Evolutionary conservation across 30 jellyfish, hydroid and myxozoan species (phyloP).

Genomic region (Clytia hemisphaerica): DNA sequence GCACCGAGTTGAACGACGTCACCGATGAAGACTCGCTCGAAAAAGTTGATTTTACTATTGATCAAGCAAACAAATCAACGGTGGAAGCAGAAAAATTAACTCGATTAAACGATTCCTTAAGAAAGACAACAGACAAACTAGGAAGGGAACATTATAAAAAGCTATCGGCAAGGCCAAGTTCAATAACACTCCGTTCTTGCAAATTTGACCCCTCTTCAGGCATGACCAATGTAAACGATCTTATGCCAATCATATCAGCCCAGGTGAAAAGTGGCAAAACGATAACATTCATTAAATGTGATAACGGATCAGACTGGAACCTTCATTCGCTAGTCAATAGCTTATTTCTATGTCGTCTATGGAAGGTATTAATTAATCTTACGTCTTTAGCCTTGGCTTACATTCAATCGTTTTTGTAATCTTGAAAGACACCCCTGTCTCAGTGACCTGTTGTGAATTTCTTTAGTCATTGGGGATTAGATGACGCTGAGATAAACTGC

Average conservation of each 20-base stretch:
- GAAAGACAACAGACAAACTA: not conserved
- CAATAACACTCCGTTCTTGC: constrained; percentile 1
- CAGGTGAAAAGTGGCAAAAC: not conserved
- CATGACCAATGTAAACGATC: not conserved
- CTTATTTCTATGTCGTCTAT: not conserved
- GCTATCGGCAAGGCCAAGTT: constrained; percentile 21
- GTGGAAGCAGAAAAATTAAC: no score
- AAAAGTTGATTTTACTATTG: not conserved
- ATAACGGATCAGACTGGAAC: constrained; percentile 1
- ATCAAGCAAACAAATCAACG: no score
- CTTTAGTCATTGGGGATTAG: no score
- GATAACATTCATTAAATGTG: not conserved
- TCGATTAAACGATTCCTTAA: not conserved
- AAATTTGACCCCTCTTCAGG: constrained; percentile 3
- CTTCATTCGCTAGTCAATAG: not conserved
- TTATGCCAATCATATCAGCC: not conserved
- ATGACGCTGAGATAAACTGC: no score
- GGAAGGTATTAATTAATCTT: no score
- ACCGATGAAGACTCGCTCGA: not conserved
- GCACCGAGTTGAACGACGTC: constrained; percentile 16
- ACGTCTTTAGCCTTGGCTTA: no score
- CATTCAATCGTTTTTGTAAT: no score
- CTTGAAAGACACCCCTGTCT: no score
- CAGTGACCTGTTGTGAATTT: no score
- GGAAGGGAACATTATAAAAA: not conserved